Conservation (phyloP, 2,113 vertebrate species). For the Colius striatus region DNA sequence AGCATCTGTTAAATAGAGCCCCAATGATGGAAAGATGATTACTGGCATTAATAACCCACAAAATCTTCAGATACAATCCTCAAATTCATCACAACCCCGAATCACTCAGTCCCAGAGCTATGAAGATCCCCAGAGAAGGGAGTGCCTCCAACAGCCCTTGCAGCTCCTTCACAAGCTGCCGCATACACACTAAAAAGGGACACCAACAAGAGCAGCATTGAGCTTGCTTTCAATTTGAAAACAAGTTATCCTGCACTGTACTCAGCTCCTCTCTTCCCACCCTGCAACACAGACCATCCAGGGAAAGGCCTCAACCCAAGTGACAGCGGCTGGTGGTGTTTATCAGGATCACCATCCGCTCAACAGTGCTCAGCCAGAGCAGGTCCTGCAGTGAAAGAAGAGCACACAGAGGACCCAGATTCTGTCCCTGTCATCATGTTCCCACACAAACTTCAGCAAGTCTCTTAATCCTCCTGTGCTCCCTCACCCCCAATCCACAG, state of each 20-base stretch:
- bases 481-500: no score
- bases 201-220: fast-evolving
- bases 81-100: background rate
- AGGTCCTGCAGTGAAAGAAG: background rate
- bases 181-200: background rate
- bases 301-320: background rate
- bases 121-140: background rate
- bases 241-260: background rate
- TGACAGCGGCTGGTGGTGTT: fast-evolving
- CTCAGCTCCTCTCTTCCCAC: background rate
- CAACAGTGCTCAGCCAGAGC: background rate
- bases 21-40: background rate
- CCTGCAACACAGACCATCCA: background rate
- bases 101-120: background rate
- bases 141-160: background rate
- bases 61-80: background rate
- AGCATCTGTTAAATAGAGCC: slow-evolving; percentile 6
- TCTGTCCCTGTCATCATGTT: background rate
- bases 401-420: background rate
- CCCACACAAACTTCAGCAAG: background rate
- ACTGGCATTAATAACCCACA: background rate
- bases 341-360: background rate
- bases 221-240: background rate
- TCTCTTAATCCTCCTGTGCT: background rate
- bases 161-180: background rate